Conservation (phyloP, 1,140 invertebrate genomes). For the Sesamia nonagrioides region DNA sequence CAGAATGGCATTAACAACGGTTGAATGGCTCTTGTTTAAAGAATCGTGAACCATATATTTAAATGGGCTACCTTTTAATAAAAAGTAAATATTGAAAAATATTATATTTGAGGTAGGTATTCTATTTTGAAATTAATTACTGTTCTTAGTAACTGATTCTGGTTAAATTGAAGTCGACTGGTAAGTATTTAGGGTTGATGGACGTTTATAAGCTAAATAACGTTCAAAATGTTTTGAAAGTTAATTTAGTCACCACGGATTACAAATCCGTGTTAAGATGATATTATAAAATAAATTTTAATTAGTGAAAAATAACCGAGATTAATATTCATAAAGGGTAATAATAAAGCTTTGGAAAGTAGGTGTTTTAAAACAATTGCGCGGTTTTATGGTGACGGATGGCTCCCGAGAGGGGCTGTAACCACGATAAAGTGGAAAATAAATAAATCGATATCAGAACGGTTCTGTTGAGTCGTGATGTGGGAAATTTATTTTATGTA, state of each 20-base stretch:
- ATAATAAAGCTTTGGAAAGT: constrained; percentile 48
- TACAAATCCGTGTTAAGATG: neutral
- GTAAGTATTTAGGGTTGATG: constrained; percentile 20
- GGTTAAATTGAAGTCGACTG: constrained; percentile 4
- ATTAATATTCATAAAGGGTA: constrained; percentile 44
- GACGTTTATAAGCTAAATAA: constrained; percentile 10
- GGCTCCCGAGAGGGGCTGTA: constrained; percentile 50
- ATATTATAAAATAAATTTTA: constrained; percentile 18
- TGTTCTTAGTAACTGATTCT: neutral
- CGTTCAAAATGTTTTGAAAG: constrained; percentile 15
- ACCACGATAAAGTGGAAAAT: constrained; percentile 53
- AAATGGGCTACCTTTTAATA: constrained; percentile 34
- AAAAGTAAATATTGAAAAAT: constrained; percentile 32
- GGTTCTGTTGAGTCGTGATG: constrained; percentile 17
- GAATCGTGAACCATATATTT: constrained; percentile 30
- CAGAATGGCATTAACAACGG: constrained; percentile 29
- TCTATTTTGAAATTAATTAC: constrained; percentile 2
- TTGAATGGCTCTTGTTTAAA: constrained; percentile 38
- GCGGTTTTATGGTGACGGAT: constrained; percentile 55
- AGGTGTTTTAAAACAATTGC: constrained; percentile 49
- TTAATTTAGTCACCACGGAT: constrained; percentile 15
- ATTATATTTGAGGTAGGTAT: neutral
- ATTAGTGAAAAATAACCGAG: constrained; percentile 26
- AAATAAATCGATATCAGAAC: constrained; percentile 54
- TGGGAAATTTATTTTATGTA: constrained; percentile 7